Conservation (phyloP, 64 coral and sea anemone genomes). For the Orbicella faveolata region DNA sequence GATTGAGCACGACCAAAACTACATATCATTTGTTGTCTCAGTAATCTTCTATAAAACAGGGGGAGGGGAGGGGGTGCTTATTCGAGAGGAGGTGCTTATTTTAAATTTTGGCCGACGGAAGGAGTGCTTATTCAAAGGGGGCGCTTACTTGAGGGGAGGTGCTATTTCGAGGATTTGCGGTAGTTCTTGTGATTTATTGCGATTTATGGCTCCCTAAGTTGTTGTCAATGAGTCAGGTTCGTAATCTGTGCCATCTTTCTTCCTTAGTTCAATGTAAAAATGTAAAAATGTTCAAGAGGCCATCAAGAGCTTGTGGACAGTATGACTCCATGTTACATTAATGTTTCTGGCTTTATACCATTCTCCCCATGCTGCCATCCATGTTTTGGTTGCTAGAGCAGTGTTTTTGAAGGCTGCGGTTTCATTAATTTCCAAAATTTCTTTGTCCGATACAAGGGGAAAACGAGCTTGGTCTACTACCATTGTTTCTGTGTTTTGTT, state of each 20-base stretch:
- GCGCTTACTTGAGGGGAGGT: no score
- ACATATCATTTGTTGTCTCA: no score
- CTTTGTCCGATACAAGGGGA: no score
- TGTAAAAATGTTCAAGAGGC: slow-evolving; percentile 5
- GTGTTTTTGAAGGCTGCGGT: not conserved
- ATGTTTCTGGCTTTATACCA: not conserved
- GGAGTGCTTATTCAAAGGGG: no score
- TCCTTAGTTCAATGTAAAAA: slow-evolving; percentile 35
- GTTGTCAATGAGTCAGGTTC: slow-evolving; percentile 62
- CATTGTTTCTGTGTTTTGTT: not conserved
- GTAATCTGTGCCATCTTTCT: slow-evolving; percentile 49
- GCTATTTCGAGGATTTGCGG: no score
- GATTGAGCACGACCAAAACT: no score
- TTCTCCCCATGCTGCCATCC: not conserved
- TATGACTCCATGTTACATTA: not conserved
- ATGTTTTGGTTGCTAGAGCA: not conserved
- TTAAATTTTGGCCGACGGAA: no score
- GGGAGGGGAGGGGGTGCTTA: no score
- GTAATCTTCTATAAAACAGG: no score
- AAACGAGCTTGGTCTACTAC: not conserved
- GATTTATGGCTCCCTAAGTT: slow-evolving; percentile 47
- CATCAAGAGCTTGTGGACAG: not conserved
- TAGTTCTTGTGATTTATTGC: slow-evolving; percentile 30
- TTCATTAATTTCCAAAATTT: not conserved
- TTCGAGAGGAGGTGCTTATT: no score